Conservation (phyloP, 2,888 invertebrate genomes). For the Sminthurides aquaticus region DNA sequence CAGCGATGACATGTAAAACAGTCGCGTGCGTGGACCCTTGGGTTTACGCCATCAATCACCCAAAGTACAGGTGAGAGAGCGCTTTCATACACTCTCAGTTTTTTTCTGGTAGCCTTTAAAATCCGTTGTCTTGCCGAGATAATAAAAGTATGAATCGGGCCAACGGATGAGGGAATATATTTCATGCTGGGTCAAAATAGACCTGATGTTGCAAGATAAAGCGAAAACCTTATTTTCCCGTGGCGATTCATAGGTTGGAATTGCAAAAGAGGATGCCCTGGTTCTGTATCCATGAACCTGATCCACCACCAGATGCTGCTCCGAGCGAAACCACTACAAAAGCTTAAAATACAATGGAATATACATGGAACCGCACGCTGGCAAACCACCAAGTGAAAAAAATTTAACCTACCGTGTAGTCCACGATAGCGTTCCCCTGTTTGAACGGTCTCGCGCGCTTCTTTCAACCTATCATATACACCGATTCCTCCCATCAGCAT, state of each 20-base stretch:
- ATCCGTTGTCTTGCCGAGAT: not conserved
- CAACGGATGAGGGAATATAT: too few species aligned
- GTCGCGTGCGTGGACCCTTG: conserved; percentile 89
- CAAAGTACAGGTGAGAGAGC: conserved; percentile 62
- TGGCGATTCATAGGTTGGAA: conserved; percentile 56
- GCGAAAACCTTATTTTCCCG: too few species aligned
- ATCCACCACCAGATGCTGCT: conserved; percentile 42
- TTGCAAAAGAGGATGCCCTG: conserved; percentile 72
- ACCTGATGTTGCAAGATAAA: too few species aligned
- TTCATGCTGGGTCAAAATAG: not conserved
- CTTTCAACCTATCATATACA: too few species aligned
- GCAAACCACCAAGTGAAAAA: too few species aligned
- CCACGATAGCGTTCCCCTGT: too few species aligned
- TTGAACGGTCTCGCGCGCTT: too few species aligned
- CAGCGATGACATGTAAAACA: conserved; percentile 75
- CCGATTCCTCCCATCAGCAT: too few species aligned
- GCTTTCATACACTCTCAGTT: not conserved
- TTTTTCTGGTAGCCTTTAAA: not conserved
- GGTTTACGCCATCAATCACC: conserved; percentile 85
- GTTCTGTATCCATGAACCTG: conserved; percentile 52
- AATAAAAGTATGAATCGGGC: conserved; percentile 22
- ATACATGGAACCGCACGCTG: too few species aligned
- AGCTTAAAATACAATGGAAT: too few species aligned
- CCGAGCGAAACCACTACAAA: not conserved
- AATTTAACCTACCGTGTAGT: too few species aligned